Evolutionary conservation across 2,113 vertebrate genomes (phyloP).

Genomic region (Proterorhinus semilunaris): DNA sequence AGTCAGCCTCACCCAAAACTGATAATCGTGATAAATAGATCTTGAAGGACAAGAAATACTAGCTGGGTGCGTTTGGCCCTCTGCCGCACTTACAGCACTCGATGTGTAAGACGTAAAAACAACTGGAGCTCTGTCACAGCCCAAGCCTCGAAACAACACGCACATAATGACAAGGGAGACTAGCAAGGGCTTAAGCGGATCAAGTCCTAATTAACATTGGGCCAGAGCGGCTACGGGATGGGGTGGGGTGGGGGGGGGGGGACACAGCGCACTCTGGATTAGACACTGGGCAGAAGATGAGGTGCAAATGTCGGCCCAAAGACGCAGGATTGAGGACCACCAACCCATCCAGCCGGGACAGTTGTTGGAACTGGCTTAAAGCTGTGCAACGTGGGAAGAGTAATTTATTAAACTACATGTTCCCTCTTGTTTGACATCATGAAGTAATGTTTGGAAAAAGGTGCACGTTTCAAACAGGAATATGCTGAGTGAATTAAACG

Average conservation of each 20-base stretch:
- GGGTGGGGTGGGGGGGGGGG: conserved; percentile 28
- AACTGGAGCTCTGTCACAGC: conserved; percentile 39
- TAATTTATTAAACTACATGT: neutral
- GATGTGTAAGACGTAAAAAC: conserved; percentile 25
- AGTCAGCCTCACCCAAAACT: neutral
- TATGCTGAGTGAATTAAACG: too few species aligned
- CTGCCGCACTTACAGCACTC: neutral
- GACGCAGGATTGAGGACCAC: neutral
- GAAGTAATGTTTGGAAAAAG: neutral
- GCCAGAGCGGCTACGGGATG: conserved; percentile 45
- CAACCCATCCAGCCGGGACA: neutral
- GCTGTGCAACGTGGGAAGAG: neutral
- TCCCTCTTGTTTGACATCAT: neutral
- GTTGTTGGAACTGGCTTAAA: too few species aligned
- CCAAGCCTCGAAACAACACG: conserved; percentile 32
- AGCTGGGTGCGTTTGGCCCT: conserved; percentile 23
- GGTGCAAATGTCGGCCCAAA: conserved; percentile 6
- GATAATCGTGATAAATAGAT: conserved; percentile 17
- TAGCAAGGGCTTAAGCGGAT: conserved; percentile 64
- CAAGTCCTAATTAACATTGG: conserved; percentile 70
- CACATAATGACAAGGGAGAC: conserved; percentile 55
- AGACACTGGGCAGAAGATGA: conserved; percentile 3
- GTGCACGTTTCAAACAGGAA: too few species aligned
- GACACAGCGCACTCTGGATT: conserved; percentile 52
- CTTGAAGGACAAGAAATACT: conserved; percentile 57